Evolutionary conservation across 2,113 vertebrate genomes (phyloP), one percentile per base, ranked within the genome.

Genomic region (Perognathus longimembris): DNA sequence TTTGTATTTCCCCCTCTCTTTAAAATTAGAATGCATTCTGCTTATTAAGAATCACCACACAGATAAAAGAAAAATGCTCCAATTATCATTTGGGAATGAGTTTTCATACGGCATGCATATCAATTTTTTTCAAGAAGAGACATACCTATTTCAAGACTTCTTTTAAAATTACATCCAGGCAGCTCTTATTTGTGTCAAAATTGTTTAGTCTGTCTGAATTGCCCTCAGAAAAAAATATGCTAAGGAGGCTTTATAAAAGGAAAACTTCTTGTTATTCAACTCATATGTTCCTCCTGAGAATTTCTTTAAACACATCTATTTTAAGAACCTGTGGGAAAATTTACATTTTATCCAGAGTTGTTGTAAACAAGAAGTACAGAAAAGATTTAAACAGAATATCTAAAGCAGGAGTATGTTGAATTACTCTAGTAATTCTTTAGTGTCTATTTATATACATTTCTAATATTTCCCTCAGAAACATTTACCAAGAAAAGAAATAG

Each of bases 301-400:
- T 92, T 95, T 96, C 87, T 96, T 86, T 88, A 78, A 97, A 97
- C 85, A 95, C 94, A 10, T 83, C 63, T 95, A 45, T 97, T 98
- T 97, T 96, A 95, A 95, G 87, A 82, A 54, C 14, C 85, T 92
- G 64, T 78, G 30, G 66, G 57, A n/a, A 97, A 97, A 97, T 96
- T 90, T 75, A 71, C 94, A 96, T 96, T 89, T 90, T 95, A 71
- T 89, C 69, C 88, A 79, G 80, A 91, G 96, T 66, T 38, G 50
- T 0, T 97, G 94, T 90, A 97, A 97, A 91, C 73, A 94, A 67
- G 75, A 91, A 96, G 95, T 79, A 95, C 77, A 78, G 94, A 73
- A 70, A 95, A 22, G 22, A 50, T 57, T 96, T 88, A 93, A 82
- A 90, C 4, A 89, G 40, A 85, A 40, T 85, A 93, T 94, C 93